Evolutionary conservation across 2,888 invertebrate genomes (phyloP).

Genomic region (Baronia brevicornis): DNA sequence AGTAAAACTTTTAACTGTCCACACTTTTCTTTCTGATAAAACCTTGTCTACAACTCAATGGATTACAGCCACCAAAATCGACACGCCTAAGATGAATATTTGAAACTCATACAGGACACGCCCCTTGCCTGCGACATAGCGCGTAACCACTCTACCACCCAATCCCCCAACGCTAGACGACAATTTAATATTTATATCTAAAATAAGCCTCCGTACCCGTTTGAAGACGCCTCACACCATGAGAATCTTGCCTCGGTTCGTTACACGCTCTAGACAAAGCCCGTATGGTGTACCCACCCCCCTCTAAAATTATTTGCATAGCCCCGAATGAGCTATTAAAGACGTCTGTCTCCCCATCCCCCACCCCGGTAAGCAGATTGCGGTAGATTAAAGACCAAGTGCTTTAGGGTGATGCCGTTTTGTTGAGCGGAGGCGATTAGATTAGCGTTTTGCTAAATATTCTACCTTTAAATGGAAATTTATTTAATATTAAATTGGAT

Average conservation of each 20-base stretch:
- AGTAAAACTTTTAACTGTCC: too few relatives aligned
- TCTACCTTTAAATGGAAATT: too few relatives aligned
- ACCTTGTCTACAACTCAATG: too few relatives aligned
- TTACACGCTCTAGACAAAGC: slow-evolving; percentile 71
- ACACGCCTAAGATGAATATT: slow-evolving; percentile 14
- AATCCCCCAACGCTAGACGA: slow-evolving; percentile 15
- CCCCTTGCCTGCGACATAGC: slow-evolving; percentile 14
- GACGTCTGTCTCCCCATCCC: slow-evolving; percentile 58
- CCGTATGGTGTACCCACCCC: slow-evolving; percentile 63
- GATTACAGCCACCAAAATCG: neutral
- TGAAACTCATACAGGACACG: slow-evolving; percentile 16
- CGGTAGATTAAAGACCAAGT: slow-evolving; percentile 74
- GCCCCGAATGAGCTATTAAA: slow-evolving; percentile 75
- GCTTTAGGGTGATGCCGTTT: slow-evolving; percentile 31
- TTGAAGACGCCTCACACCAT: slow-evolving; percentile 65
- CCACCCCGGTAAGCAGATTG: slow-evolving; percentile 72
- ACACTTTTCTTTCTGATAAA: too few relatives aligned
- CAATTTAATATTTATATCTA: slow-evolving; percentile 62
- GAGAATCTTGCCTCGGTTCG: slow-evolving; percentile 68
- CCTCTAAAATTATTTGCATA: slow-evolving; percentile 69
- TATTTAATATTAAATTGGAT: too few relatives aligned
- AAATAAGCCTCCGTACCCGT: slow-evolving; percentile 55
- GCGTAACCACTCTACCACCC: slow-evolving; percentile 13
- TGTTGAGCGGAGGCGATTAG: slow-evolving; percentile 5
- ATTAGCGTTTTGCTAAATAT: too few relatives aligned